Evolutionary conservation across 2,797 vertebrate species (phyloP).

Genomic region (Darevskia mixta): DNA sequence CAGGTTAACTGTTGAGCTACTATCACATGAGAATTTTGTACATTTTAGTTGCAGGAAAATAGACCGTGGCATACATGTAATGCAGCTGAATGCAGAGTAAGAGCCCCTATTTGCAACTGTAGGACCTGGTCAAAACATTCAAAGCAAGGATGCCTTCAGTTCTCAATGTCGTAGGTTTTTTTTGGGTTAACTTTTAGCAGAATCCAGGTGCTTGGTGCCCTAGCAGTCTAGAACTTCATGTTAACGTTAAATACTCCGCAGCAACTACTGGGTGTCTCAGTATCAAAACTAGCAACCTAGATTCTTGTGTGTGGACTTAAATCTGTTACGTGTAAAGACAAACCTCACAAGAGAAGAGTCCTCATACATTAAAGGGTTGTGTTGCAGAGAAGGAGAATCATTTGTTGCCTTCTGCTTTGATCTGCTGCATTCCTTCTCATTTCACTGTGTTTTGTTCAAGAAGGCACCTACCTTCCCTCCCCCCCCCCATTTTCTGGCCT

Average conservation of each 20-base stretch:
- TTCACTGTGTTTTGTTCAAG: conserved; percentile 43
- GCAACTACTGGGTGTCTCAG: conserved; percentile 68
- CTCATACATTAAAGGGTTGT: conserved; percentile 62
- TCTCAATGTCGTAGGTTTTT: conserved; percentile 69
- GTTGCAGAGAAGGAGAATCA: conserved; percentile 60
- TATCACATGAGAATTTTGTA: conserved; percentile 60
- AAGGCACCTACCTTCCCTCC: conserved; percentile 30
- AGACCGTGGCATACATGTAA: conserved; percentile 58
- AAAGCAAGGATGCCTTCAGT: conserved; percentile 77
- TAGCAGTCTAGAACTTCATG: conserved; percentile 54
- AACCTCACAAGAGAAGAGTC: conserved; percentile 58
- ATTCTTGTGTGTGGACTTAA: conserved; percentile 69
- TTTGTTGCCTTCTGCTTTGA: conserved; percentile 72
- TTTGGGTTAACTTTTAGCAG: conserved; percentile 64
- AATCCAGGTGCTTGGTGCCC: conserved; percentile 76
- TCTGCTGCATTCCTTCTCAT: conserved; percentile 65
- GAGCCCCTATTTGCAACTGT: conserved; percentile 59
- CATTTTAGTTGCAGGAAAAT: conserved; percentile 68
- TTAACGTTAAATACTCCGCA: conserved; percentile 64
- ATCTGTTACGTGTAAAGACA: conserved; percentile 61
- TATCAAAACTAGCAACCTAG: conserved; percentile 63
- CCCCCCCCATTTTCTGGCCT: conserved; percentile 39
- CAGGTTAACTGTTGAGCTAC: conserved; percentile 64
- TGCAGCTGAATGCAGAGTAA: conserved; percentile 56
- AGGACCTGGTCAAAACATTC: conserved; percentile 65